Evolutionary conservation across 2,888 invertebrate species (phyloP).

Genomic region (Orthosia incerta): DNA sequence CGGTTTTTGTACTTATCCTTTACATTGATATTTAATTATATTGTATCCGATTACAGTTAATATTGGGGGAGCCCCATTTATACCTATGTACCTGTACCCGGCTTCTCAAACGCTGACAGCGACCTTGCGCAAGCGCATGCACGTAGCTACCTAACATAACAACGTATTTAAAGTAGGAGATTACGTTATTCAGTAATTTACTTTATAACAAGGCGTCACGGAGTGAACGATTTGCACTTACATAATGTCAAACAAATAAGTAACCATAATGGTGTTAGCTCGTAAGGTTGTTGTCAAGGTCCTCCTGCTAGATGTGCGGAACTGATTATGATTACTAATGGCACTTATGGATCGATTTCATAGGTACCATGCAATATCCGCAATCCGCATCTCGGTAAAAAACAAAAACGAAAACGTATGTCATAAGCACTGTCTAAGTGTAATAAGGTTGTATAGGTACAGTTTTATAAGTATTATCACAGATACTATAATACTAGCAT

Average conservation of each 20-base stretch:
- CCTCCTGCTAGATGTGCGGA: slow-evolving; percentile 9
- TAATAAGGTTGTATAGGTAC: no score
- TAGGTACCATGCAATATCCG: slow-evolving; percentile 26
- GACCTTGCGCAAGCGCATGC: slow-evolving; percentile 6
- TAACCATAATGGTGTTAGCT: slow-evolving; percentile 9
- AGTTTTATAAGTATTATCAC: no score
- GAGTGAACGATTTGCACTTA: slow-evolving; percentile 22
- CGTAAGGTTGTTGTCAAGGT: slow-evolving; percentile 48
- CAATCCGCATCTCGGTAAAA: slow-evolving; percentile 17
- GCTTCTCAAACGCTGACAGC: no score
- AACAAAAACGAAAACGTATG: not conserved
- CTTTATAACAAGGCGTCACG: slow-evolving; percentile 9
- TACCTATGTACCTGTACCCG: not conserved
- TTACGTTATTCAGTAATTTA: slow-evolving; percentile 17
- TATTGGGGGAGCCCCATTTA: not conserved
- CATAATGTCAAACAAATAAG: slow-evolving; percentile 22
- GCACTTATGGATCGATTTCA: not conserved
- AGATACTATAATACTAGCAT: no score
- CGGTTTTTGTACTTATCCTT: not conserved
- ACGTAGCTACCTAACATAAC: slow-evolving; percentile 1
- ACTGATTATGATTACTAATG: slow-evolving; percentile 13
- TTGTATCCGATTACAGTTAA: not conserved
- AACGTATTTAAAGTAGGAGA: not conserved
- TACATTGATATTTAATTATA: not conserved
- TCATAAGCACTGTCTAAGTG: no score